A percentile compares a stretch with the other conserved stretches of the same genome.
Conservation (phyloP, 1,140 invertebrate genomes). For the Drosophila orosa region DNA sequence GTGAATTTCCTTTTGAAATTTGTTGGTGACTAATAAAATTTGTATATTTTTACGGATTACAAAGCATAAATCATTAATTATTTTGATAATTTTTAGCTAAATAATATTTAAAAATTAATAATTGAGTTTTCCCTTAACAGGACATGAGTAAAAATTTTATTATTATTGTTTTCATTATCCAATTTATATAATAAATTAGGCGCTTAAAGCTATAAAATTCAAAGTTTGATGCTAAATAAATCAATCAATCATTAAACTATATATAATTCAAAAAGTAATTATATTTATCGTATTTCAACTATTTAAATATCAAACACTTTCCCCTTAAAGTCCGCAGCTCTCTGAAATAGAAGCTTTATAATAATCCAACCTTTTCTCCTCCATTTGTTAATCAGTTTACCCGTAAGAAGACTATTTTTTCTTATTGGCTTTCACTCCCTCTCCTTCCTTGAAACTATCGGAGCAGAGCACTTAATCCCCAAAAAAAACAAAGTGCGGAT, state of each 20-base stretch:
- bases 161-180: too few relatives aligned
- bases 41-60: neutral
- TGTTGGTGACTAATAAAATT: neutral
- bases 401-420: conserved; percentile 23
- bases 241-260: too few relatives aligned
- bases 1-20: neutral
- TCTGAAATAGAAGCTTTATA: neutral
- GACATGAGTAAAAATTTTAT: too few relatives aligned
- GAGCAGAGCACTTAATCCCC: conserved; percentile 7
- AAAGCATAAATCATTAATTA: too few relatives aligned
- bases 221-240: too few relatives aligned
- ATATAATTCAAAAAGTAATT: too few relatives aligned
- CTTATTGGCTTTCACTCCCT: conserved; percentile 8
- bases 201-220: too few relatives aligned
- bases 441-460: neutral
- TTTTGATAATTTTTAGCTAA: too few relatives aligned
- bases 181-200: too few relatives aligned
- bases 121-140: too few relatives aligned
- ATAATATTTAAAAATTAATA: too few relatives aligned
- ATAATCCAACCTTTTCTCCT: neutral
- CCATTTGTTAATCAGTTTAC: neutral
- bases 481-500: conserved; percentile 14
- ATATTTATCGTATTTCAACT: too few relatives aligned
- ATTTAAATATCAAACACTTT: neutral
- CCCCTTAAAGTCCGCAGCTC: neutral